Evolutionary conservation across 2,888 invertebrate species (phyloP).

Genomic region (Troides oblongomaculatus): DNA sequence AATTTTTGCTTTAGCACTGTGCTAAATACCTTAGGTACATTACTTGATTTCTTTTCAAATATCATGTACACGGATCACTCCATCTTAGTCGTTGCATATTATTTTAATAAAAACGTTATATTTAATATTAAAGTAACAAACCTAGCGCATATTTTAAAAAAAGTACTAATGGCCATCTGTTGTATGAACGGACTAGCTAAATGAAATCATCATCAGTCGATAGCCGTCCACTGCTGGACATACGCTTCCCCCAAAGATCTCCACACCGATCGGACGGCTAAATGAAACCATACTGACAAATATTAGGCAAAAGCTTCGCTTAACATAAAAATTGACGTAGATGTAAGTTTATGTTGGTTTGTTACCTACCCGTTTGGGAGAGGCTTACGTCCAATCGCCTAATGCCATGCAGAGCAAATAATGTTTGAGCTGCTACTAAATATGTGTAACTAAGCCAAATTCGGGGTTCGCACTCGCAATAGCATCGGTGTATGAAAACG

Average conservation of each 20-base stretch:
- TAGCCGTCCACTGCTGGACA: too few relatives aligned
- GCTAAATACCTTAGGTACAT: too few relatives aligned
- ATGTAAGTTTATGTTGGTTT: slow-evolving; percentile 3
- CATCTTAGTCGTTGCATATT: too few relatives aligned
- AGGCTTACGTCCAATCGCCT: slow-evolving; percentile 11
- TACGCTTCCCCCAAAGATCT: too few relatives aligned
- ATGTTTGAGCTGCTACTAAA: slow-evolving; percentile 16
- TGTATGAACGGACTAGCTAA: neutral
- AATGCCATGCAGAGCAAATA: slow-evolving; percentile 16
- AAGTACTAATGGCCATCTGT: too few relatives aligned
- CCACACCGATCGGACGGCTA: too few relatives aligned
- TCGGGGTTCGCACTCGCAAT: neutral
- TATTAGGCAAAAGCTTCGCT: neutral
- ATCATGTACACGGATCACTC: too few relatives aligned
- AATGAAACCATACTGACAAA: neutral
- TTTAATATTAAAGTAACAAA: too few relatives aligned
- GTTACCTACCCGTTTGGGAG: slow-evolving; percentile 14
- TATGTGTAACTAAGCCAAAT: slow-evolving; percentile 10
- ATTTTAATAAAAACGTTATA: too few relatives aligned
- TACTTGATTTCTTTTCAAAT: too few relatives aligned
- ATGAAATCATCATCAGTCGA: neutral
- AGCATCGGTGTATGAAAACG: neutral
- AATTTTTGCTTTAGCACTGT: too few relatives aligned
- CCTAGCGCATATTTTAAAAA: too few relatives aligned
- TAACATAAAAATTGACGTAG: neutral